phyloP scores from a whole-genome alignment of 2,797 vertebrate genomes.

The Hozukius guyotensis region DNA sequence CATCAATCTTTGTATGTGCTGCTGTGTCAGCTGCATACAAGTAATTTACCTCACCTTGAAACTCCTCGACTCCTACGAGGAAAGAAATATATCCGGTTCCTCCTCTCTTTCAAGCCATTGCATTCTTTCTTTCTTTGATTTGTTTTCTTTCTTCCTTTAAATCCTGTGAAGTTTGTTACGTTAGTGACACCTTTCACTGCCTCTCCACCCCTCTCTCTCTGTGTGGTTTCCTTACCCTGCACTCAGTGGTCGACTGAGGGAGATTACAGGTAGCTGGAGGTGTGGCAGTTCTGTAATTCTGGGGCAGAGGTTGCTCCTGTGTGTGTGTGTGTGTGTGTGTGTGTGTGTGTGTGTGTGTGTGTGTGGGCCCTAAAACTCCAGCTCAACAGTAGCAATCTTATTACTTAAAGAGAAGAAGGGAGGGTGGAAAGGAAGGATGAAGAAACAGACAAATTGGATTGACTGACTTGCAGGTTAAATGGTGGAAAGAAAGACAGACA shows the following conservation, averaged over 20 bases:
- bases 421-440: constrained; percentile 45
- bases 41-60: constrained; percentile 72
- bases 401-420: constrained; percentile 66
- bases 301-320: constrained; percentile 42
- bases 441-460: constrained; percentile 71
- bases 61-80: constrained; percentile 42
- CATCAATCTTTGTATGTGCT: constrained; percentile 43
- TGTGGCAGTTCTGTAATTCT: constrained; percentile 62
- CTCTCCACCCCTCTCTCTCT: constrained; percentile 44
- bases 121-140: constrained; percentile 30
- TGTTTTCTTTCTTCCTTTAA: constrained; percentile 21
- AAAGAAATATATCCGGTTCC: constrained; percentile 46
- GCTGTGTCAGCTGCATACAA: constrained; percentile 29
- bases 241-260: constrained; percentile 39
- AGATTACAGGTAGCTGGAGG: constrained; percentile 72
- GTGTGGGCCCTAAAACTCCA: constrained; percentile 31
- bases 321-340: constrained; percentile 26
- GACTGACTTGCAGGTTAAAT: constrained; percentile 34
- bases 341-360: constrained; percentile 18
- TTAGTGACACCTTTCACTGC: constrained; percentile 42
- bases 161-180: constrained; percentile 46
- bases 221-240: constrained; percentile 44
- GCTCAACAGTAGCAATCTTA: constrained; percentile 72
- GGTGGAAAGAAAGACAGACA: background rate
- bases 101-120: constrained; percentile 53